Base-by-base conservation (phyloP, 2,888 invertebrate species). In the Carterocephalus palaemon region DNA sequence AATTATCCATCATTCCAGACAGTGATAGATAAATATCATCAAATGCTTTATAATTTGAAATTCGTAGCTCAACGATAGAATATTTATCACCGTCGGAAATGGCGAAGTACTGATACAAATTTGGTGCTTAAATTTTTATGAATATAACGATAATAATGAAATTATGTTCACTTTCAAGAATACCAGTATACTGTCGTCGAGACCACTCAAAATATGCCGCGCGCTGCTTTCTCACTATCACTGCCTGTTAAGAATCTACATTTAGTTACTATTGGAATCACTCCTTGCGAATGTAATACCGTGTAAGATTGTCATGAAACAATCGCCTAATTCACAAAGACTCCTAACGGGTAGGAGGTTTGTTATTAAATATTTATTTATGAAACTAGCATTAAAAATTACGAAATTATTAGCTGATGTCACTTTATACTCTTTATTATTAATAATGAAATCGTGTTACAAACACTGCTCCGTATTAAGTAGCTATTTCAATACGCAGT, bases 391-490 rank as follows among this genome's bases (percentile, higher is more conserved):
- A n/a, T n/a, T n/a, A n/a, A n/a, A n/a, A n/a, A n/a, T n/a, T n/a
- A n/a, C n/a, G n/a, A n/a, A n/a, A n/a, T n/a, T n/a, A n/a, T n/a
- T n/a, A n/a, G 28, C 13, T 3, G 13, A 3, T n/a, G 28, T 3
- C 10, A n/a, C 15, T 3, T 28, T 28, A 3, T 19, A 5, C 10
- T 33, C 33, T 13, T n/a, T 16, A 32, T n/a, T 20, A 19, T 28
- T n/a, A n/a, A 15, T 17, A 6, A 22, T n/a, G n/a, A n/a, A n/a
- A n/a, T n/a, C 10, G 9, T 32, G 40, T 23, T 31, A 22, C 22
- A 23, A n/a, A 45, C 23, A 45, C 29, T 37, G 37, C 43, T 36
- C 22, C 43, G 43, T 43, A 43, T 43, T 43, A 43, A 43, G 43
- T 20, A 15, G 6, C 22, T 12, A 29, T 28, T 34, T 43, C 43